Evolutionary conservation across 2,113 vertebrate species (phyloP), one percentile per base, ranked within the genome.

Genomic region (Dicrurus megarhynchus): DNA sequence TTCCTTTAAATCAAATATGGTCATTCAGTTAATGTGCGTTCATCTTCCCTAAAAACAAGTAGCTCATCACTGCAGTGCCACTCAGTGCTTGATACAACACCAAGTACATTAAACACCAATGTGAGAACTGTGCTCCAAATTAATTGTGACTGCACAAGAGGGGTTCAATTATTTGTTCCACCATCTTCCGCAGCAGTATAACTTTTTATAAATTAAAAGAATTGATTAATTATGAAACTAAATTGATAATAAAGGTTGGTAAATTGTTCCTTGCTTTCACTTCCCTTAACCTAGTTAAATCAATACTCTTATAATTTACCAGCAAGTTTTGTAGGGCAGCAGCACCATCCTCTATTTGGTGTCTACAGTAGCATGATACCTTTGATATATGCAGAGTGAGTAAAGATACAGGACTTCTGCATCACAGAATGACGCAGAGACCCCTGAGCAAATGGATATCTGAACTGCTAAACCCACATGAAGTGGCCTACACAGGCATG

Each of bases 1-100:
- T 52, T 71, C 26, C 22, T 56, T 87, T 69, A 55, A n/a, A 69
- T 35, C 3, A 2, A 56, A 64, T n/a, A 28, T 5, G 4, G 30
- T 52, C 12, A 27, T 52, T 60, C 11, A 42, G 55, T 73, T 42
- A 61, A 30, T 0, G 0, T 26, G 21, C 0, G 1, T 28, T 68
- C 17, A 76, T n/a, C 39, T 87, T 91, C 20, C 50, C 73, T 52
- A 68, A 84, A 87, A 60, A 23, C 26, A 84, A 90, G 30, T 18
- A 21, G 30, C 32, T 89, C 19, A 65, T 50, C 52, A 57, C 67
- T 49, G 33, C 6, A 52, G 21, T 53, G 49, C n/a, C n/a, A 39
- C 27, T 95, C 32, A 41, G 14, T 27, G 42, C 47, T 53, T 61
- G 10, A 56, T 42, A n/a, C 52, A 89, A 52, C 37, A 74, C 10